Conservation (phyloP, 2,888 invertebrate species). For the Tanytarsus gracilentus region DNA sequence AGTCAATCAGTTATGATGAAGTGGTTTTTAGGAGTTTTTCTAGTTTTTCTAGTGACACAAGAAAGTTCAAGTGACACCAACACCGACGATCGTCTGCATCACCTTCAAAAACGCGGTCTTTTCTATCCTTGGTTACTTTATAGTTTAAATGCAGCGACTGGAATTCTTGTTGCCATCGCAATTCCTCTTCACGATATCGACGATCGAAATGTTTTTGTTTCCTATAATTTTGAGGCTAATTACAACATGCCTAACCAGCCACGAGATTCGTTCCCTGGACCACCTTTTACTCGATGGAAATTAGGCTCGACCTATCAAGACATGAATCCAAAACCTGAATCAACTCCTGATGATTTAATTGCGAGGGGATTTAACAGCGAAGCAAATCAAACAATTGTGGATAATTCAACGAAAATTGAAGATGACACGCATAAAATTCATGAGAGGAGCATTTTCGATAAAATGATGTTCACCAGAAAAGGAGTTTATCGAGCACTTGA, state of each 20-base stretch:
- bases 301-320: background rate
- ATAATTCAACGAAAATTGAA: background rate
- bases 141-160: constrained; percentile 15
- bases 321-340: background rate
- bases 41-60: background rate
- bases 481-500: constrained; percentile 15
- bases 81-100: background rate
- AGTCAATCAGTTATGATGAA: background rate
- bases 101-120: background rate
- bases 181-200: constrained; percentile 48
- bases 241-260: constrained; percentile 54
- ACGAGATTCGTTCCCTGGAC: constrained; percentile 41
- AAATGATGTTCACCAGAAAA: background rate
- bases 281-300: background rate
- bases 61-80: background rate
- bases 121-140: constrained; percentile 11
- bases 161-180: constrained; percentile 53
- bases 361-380: background rate
- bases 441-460: background rate
- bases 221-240: constrained; percentile 64
- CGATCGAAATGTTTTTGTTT: constrained; percentile 55
- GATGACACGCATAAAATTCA: background rate
- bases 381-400: background rate
- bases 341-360: background rate
- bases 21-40: background rate